Conservation (phyloP, 2,113 vertebrate genomes). For the Hemiscyllium ocellatum region DNA sequence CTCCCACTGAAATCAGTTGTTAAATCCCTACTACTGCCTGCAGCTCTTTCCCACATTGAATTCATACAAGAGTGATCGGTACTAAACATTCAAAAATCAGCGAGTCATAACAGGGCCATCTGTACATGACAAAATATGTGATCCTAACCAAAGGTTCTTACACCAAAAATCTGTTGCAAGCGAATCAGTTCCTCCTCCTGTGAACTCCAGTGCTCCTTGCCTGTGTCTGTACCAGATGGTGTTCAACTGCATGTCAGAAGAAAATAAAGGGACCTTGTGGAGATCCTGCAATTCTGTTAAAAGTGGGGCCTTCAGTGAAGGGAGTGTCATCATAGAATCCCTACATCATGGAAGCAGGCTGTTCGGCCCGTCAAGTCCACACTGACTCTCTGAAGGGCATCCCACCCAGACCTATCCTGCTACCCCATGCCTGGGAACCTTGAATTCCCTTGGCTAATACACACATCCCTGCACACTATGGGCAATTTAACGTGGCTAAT, state of each 20-base stretch:
- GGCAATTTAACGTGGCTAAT: no score
- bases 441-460: no score
- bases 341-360: no score
- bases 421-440: no score
- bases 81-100: constrained; percentile 4
- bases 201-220: constrained; percentile 12
- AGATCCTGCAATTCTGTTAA: background rate
- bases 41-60: background rate
- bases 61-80: constrained; percentile 21
- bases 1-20: background rate
- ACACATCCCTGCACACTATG: no score
- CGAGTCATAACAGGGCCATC: constrained; percentile 14
- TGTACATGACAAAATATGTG: background rate
- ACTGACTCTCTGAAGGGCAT: no score
- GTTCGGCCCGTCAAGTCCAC: no score
- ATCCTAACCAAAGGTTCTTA: constrained; percentile 20
- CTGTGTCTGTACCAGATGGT: background rate
- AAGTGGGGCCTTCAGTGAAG: no score
- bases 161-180: constrained; percentile 20
- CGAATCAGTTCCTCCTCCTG: constrained; percentile 17
- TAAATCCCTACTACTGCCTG: background rate
- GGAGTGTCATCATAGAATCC: no score
- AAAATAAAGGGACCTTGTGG: background rate
- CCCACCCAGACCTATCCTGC: no score
- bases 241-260: constrained; percentile 11